These are phyloP conservation scores for Lepidochitona cinerea DNA, from an alignment of 2,888 invertebrate genomes.

Conservation along the genomic window DNA sequence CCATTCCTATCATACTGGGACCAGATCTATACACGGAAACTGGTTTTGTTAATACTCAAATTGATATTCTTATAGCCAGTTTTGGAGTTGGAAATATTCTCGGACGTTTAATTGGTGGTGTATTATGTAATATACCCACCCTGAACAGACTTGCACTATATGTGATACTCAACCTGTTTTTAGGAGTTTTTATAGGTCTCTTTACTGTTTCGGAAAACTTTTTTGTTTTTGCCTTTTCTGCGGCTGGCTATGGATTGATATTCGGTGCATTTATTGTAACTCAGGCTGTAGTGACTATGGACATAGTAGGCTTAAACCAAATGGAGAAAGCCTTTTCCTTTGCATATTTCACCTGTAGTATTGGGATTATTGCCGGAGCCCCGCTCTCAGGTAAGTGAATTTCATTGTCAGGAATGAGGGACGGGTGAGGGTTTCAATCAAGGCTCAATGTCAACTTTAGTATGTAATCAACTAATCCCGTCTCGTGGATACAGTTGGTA, in stretches of 20 bases:
- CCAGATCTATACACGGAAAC: not conserved
- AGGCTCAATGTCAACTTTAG: too few relatives aligned
- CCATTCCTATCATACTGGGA: not conserved
- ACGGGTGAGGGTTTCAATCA: too few relatives aligned
- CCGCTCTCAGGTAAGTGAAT: not conserved
- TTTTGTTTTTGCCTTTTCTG: not conserved
- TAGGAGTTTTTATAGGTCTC: not conserved
- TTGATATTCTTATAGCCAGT: not conserved
- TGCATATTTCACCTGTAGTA: not conserved
- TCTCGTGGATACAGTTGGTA: too few relatives aligned
- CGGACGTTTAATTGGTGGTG: not conserved
- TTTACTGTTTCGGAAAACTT: not conserved
- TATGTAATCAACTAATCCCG: too few relatives aligned
- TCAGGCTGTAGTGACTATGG: not conserved
- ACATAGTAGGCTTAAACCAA: not conserved
- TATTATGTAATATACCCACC: not conserved
- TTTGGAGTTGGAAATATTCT: not conserved
- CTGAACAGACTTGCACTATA: not conserved
- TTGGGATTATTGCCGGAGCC: not conserved
- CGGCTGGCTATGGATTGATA: not conserved
- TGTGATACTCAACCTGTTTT: not conserved
- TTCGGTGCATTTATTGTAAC: conserved; percentile 2
- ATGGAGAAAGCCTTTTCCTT: not conserved
- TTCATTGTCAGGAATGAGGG: too few relatives aligned
- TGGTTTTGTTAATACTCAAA: not conserved